phyloP scores from a whole-genome alignment of 2,797 vertebrate genomes.

The Darevskia mixta region DNA sequence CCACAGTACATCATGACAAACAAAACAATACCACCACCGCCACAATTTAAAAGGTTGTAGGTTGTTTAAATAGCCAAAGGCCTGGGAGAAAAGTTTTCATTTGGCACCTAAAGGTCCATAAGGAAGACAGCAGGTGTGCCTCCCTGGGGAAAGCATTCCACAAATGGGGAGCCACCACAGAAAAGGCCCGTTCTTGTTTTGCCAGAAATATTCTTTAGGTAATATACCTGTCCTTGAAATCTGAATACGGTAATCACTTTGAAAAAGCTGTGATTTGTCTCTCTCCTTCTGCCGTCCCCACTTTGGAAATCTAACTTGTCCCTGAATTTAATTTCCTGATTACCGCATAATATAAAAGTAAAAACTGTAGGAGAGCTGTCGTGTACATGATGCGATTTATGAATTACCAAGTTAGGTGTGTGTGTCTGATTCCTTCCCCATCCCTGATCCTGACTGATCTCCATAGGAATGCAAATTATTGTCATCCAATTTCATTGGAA shows the following conservation, averaged over 20 bases:
- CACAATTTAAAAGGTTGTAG: too few species aligned
- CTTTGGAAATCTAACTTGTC: neutral
- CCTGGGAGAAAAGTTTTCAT: too few species aligned
- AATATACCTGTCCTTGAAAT: neutral
- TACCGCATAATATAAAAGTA: neutral
- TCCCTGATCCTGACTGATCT: neutral
- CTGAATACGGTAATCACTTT: neutral
- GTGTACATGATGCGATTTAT: neutral
- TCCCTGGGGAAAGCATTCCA: too few species aligned
- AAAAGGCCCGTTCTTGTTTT: too few species aligned
- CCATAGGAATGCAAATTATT: neutral
- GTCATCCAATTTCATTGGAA: neutral
- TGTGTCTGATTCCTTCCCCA: too few species aligned
- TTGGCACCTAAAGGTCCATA: too few species aligned
- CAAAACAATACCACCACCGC: too few species aligned
- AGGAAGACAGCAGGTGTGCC: too few species aligned
- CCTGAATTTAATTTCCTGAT: conserved; percentile 18
- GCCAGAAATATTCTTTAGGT: neutral
- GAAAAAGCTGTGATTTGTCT: neutral
- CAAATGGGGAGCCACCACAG: too few species aligned
- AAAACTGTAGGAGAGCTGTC: neutral
- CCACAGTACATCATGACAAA: too few species aligned
- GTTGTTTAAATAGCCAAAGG: too few species aligned
- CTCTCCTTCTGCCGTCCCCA: neutral
- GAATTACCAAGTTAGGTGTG: neutral